Conservation (phyloP, 2,888 invertebrate species). For the Luperina nickerlii region DNA sequence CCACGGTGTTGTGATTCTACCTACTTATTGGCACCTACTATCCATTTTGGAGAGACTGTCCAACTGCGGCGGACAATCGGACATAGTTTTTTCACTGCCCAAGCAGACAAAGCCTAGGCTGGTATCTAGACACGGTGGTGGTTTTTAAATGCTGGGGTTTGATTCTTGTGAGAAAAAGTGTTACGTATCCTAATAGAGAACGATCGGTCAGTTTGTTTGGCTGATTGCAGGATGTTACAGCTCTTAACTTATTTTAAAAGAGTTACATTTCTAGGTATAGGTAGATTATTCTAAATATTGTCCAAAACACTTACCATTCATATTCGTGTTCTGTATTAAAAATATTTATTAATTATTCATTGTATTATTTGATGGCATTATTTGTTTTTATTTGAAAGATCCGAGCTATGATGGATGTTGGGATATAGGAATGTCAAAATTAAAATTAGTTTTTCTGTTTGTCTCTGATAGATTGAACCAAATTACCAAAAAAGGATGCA, state of each 20-base stretch:
- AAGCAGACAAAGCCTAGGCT: background rate
- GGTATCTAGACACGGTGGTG: background rate
- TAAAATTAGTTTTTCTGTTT: constrained; percentile 26
- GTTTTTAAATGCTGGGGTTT: background rate
- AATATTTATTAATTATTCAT: background rate
- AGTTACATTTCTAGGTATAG: background rate
- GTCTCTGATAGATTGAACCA: constrained; percentile 26
- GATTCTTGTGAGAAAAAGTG: background rate
- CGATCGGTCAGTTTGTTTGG: background rate
- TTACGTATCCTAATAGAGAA: constrained; percentile 1
- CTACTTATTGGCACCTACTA: background rate
- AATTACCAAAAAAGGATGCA: constrained; percentile 26
- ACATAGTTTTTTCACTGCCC: background rate
- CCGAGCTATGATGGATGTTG: constrained; percentile 5
- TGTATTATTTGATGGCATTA: constrained; percentile 13
- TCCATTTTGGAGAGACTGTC: background rate
- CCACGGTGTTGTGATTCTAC: background rate
- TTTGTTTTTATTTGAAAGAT: constrained; percentile 8
- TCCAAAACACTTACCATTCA: constrained; percentile 43
- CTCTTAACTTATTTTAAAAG: background rate
- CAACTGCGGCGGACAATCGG: background rate
- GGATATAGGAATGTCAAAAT: constrained; percentile 15
- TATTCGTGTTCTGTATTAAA: constrained; percentile 11
- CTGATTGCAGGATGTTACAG: background rate
- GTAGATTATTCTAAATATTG: background rate